phyloP scores from a whole-genome alignment of 2,797 vertebrate genomes.

The Meda fulgida region DNA sequence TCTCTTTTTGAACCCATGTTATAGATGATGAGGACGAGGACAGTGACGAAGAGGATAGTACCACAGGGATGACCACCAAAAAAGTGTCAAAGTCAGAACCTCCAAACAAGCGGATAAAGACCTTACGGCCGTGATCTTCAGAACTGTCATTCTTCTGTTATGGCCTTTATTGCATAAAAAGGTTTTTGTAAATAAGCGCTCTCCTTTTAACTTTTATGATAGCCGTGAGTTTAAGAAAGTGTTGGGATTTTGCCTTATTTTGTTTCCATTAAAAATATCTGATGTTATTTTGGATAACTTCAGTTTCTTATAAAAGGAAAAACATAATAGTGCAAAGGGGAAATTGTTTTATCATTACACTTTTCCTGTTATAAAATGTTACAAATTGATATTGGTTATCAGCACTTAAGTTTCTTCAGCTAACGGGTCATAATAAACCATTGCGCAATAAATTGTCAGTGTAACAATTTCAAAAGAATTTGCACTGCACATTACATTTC shows the following conservation, averaged over 20 bases:
- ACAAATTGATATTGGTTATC: slow-evolving; percentile 20
- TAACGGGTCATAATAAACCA: background rate
- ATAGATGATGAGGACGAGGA: slow-evolving; percentile 69
- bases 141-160: background rate
- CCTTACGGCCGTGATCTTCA: slow-evolving; percentile 41
- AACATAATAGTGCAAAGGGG: background rate
- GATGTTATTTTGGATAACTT: background rate
- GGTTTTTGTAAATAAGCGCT: background rate
- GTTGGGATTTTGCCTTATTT: background rate
- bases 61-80: slow-evolving; percentile 10
- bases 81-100: slow-evolving; percentile 65
- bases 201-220: background rate
- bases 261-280: background rate
- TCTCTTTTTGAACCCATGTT: slow-evolving; percentile 50
- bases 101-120: slow-evolving; percentile 82
- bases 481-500: slow-evolving; percentile 15
- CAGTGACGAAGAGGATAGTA: slow-evolving; percentile 71
- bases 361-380: background rate
- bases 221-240: background rate
- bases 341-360: background rate
- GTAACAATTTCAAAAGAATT: slow-evolving; percentile 14
- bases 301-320: background rate
- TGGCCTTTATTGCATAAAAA: background rate
- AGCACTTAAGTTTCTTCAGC: background rate
- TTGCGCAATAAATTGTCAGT: slow-evolving; percentile 12